Evolutionary conservation across 92 coral and sea anemone genomes (phyloP).

Genomic region (Palythoa grandis): DNA sequence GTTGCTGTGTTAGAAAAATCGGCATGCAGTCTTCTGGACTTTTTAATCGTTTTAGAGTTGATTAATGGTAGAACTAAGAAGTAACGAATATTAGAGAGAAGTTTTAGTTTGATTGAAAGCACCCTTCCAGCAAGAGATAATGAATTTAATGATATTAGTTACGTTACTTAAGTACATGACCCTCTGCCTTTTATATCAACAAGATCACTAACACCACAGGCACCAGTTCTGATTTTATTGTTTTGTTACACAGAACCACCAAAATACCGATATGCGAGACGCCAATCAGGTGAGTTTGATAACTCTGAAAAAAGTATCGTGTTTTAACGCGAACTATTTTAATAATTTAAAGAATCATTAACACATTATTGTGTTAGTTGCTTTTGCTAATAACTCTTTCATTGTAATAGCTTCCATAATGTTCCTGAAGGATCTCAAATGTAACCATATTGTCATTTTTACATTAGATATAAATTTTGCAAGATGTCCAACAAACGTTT

Average conservation of each 20-base stretch:
- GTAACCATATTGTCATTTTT: not conserved
- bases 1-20: not conserved
- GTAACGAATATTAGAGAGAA: not conserved
- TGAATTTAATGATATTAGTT: conserved; percentile 1
- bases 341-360: not conserved
- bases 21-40: not conserved
- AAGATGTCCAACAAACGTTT: not conserved
- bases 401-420: not conserved
- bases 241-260: conserved; percentile 86
- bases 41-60: not conserved
- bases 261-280: conserved; percentile 88
- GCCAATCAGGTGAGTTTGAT: conserved; percentile 89
- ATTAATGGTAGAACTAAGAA: not conserved
- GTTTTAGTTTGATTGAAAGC: not conserved
- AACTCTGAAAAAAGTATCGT: not conserved
- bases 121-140: not conserved
- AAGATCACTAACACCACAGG: not conserved
- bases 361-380: not conserved
- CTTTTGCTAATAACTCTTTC: not conserved
- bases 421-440: not conserved
- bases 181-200: not conserved
- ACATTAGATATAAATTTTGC: not conserved
- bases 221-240: not conserved
- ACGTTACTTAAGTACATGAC: not conserved
- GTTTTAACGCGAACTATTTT: not conserved